Evolutionary conservation across 2,888 invertebrate species (phyloP).

Genomic region (Trissonchulus sp.): DNA sequence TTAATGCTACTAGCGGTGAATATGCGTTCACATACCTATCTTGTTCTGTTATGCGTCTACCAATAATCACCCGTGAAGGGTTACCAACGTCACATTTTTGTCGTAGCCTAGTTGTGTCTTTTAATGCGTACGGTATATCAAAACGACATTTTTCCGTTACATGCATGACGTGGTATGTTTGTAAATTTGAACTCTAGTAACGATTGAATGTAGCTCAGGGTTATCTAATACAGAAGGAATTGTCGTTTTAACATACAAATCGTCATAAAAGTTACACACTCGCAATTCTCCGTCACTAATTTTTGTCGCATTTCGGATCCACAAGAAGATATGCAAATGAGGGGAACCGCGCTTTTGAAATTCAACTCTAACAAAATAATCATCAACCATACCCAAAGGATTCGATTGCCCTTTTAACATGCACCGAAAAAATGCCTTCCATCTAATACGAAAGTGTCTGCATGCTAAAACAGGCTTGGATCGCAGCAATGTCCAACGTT

Average conservation of each 20-base stretch:
- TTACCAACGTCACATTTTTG: neutral
- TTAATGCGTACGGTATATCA: constrained; percentile 8
- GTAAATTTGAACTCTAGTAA: constrained; percentile 9
- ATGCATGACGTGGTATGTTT: neutral
- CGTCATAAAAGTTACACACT: neutral
- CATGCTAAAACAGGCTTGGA: neutral
- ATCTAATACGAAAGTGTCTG: neutral
- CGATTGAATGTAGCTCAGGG: neutral
- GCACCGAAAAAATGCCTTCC: neutral
- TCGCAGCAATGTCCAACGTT: neutral
- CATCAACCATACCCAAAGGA: constrained; percentile 6
- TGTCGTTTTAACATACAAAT: neutral
- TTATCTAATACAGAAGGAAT: neutral
- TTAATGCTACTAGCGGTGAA: neutral
- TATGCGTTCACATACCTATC: neutral
- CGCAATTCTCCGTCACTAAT: neutral
- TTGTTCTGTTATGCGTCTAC: neutral
- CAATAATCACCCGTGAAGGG: neutral
- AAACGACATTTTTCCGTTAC: neutral
- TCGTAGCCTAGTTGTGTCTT: neutral
- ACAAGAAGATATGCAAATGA: constrained; percentile 16
- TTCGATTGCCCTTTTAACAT: neutral
- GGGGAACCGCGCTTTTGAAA: constrained; percentile 16
- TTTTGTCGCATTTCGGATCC: constrained; percentile 15
- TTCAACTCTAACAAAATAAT: constrained; percentile 12